Evolutionary conservation across 2,888 invertebrate species (phyloP).

Genomic region (Ennomos fuscantarius): DNA sequence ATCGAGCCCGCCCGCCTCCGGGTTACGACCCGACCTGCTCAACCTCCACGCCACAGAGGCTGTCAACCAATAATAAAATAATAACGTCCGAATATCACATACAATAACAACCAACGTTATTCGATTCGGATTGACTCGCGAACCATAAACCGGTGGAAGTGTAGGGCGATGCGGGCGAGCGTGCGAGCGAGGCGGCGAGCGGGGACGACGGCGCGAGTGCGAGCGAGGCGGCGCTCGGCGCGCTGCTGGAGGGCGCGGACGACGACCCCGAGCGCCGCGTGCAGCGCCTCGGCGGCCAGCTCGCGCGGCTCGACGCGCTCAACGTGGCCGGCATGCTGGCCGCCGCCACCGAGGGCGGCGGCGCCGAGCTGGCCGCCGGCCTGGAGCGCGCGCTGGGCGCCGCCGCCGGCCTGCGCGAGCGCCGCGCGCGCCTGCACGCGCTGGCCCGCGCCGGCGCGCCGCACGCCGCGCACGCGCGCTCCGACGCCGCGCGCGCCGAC

Average conservation of each 20-base stretch:
- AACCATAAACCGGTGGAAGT: no score
- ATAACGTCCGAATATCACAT: no score
- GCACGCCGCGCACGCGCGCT: constrained; percentile 58
- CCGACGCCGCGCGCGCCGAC: constrained; percentile 87
- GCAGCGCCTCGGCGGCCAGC: constrained; percentile 86
- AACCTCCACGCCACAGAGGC: no score
- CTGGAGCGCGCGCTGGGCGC: constrained; percentile 73
- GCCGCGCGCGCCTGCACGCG: constrained; percentile 76
- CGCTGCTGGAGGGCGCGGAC: constrained; percentile 90
- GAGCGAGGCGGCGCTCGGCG: constrained; percentile 87
- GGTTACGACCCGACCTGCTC: no score
- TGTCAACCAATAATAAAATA: no score
- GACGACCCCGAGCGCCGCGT: constrained; percentile 91
- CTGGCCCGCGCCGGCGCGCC: constrained; percentile 85
- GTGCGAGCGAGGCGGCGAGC: constrained; percentile 79
- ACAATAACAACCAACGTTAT: no score
- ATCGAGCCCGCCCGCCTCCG: no score
- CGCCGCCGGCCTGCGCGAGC: constrained; percentile 40
- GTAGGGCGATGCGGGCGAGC: no score
- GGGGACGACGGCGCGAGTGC: constrained; percentile 89
- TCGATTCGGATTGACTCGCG: no score
- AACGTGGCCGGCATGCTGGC: constrained; percentile 49
- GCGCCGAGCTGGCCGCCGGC: constrained; percentile 81
- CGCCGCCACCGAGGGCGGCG: constrained; percentile 81
- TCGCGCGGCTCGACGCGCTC: constrained; percentile 90